Conservation (phyloP, 2,797 vertebrate species). For the Merluccius polli region DNA sequence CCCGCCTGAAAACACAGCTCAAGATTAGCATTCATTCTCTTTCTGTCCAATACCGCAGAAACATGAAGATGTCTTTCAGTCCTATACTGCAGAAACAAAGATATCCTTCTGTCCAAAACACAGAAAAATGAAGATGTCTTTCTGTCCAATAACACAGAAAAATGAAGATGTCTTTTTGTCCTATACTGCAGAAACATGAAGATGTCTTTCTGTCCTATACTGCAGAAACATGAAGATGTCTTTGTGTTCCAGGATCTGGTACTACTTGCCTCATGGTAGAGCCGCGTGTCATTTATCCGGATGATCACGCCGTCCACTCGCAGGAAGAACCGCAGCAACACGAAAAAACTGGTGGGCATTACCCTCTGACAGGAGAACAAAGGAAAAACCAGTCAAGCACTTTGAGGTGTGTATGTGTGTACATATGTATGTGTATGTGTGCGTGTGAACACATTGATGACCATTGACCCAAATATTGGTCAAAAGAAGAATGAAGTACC, state of each 20-base stretch:
- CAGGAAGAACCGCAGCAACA: slow-evolving; percentile 91
- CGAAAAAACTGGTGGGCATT: slow-evolving; percentile 96
- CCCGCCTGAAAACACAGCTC: slow-evolving; percentile 73
- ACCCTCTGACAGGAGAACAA: slow-evolving; percentile 79
- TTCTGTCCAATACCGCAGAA: background rate
- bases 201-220: no score
- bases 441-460: background rate
- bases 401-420: background rate
- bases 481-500: background rate
- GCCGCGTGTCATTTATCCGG: slow-evolving; percentile 90
- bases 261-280: slow-evolving; percentile 86
- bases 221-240: background rate
- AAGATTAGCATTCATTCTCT: background rate
- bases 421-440: background rate
- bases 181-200: background rate
- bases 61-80: background rate
- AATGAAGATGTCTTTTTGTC: background rate
- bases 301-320: slow-evolving; percentile 94
- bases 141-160: background rate
- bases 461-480: no score
- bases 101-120: background rate
- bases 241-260: background rate
- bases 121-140: background rate
- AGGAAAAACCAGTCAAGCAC: background rate
- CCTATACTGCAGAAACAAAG: no score